Percentiles rank a stretch among this genome's conserved stretches.
Evolutionary conservation across 2,888 invertebrate species (phyloP).

Genomic region (Salpingus planirostris): DNA sequence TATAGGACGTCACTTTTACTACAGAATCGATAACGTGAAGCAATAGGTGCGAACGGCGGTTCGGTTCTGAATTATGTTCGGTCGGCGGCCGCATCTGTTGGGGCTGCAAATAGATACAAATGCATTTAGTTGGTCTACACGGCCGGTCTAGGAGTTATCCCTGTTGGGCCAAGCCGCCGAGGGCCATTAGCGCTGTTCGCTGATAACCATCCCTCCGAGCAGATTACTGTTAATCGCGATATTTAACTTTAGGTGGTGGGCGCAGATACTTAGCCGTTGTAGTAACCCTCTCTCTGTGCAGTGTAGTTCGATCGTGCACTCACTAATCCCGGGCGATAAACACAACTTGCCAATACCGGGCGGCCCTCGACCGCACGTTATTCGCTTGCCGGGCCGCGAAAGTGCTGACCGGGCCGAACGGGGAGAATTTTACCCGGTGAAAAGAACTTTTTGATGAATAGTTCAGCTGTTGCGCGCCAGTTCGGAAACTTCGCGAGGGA

Average conservation of each 20-base stretch:
- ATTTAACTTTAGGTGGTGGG: constrained; percentile 29
- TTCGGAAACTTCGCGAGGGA: too few species aligned
- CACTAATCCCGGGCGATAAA: constrained; percentile 15
- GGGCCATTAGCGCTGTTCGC: constrained; percentile 29
- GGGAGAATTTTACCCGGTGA: too few species aligned
- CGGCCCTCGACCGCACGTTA: constrained; percentile 13
- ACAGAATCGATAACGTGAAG: too few species aligned
- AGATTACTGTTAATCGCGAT: constrained; percentile 35
- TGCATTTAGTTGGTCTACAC: constrained; percentile 29
- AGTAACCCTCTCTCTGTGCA: constrained; percentile 20
- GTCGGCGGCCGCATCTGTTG: too few species aligned
- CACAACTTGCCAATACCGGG: constrained; percentile 20
- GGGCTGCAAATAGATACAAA: constrained; percentile 32
- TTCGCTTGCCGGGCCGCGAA: too few species aligned
- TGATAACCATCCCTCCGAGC: constrained; percentile 24
- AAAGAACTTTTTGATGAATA: too few species aligned
- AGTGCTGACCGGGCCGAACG: too few species aligned
- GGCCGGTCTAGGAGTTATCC: constrained; percentile 23
- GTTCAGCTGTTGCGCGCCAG: too few species aligned
- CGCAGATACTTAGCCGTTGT: constrained; percentile 22
- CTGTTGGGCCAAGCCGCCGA: constrained; percentile 30
- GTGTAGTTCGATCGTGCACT: constrained; percentile 19
- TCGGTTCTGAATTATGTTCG: too few species aligned
- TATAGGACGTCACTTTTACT: too few species aligned
- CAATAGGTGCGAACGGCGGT: too few species aligned